Evolutionary conservation across 1,140 invertebrate genomes (phyloP).

Genomic region (Adoxophyes honmai): DNA sequence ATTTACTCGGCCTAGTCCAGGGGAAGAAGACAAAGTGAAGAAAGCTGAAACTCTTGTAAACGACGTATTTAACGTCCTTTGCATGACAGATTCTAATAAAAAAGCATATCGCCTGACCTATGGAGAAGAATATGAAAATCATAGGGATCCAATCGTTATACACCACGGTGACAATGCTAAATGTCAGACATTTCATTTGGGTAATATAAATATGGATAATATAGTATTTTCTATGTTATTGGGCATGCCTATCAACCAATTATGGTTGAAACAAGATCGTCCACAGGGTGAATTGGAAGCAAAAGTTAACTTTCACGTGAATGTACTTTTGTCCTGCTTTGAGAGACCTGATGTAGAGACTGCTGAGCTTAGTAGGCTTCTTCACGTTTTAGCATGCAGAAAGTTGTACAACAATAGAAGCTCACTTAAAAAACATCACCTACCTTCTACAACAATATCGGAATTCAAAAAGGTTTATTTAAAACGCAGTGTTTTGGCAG

Average conservation of each 20-base stretch:
- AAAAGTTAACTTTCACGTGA: slow-evolving; percentile 60
- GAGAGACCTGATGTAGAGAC: slow-evolving; percentile 57
- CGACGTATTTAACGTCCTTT: slow-evolving; percentile 47
- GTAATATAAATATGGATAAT: slow-evolving; percentile 53
- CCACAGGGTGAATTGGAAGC: slow-evolving; percentile 41
- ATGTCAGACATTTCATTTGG: slow-evolving; percentile 56
- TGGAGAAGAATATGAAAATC: slow-evolving; percentile 54
- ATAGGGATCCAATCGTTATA: slow-evolving; percentile 53
- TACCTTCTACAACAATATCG: slow-evolving; percentile 38
- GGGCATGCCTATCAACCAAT: slow-evolving; percentile 50
- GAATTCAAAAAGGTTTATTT: slow-evolving; percentile 64
- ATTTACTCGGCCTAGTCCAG: slow-evolving; percentile 27
- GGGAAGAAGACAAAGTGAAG: slow-evolving; percentile 30
- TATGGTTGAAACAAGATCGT: slow-evolving; percentile 43
- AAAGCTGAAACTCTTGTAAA: slow-evolving; percentile 48
- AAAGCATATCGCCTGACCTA: slow-evolving; percentile 53
- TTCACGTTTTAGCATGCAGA: slow-evolving; percentile 58
- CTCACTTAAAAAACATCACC: slow-evolving; percentile 46
- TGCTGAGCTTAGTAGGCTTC: slow-evolving; percentile 47
- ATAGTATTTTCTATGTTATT: slow-evolving; percentile 41
- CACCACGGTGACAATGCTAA: slow-evolving; percentile 53
- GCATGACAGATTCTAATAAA: slow-evolving; percentile 39
- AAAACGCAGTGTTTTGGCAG: slow-evolving; percentile 56
- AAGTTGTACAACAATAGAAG: slow-evolving; percentile 65
- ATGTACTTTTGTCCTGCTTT: slow-evolving; percentile 56